These are phyloP conservation scores for Deroplatys truncata DNA, from an alignment of 2,888 invertebrate species.

Conservation along the genomic window DNA sequence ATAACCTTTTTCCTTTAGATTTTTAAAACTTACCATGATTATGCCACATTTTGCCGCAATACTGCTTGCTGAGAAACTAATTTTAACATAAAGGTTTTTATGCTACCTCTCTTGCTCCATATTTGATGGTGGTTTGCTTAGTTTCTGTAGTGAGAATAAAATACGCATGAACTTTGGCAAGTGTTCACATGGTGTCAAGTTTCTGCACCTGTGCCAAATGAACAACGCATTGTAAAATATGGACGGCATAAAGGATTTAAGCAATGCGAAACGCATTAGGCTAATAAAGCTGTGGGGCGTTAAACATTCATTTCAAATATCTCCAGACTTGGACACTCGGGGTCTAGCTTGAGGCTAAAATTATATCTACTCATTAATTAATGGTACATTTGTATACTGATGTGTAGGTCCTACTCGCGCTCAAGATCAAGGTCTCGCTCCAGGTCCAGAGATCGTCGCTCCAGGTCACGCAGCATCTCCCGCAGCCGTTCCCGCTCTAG, in stretches of 20 bases:
- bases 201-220: too few species aligned
- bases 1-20: too few species aligned
- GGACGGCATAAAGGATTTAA: background rate
- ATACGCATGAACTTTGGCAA: too few species aligned
- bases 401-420: slow-evolving; percentile 36
- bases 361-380: background rate
- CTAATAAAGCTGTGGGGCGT: background rate
- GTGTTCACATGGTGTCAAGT: too few species aligned
- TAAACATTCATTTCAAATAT: background rate
- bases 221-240: background rate
- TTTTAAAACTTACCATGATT: too few species aligned
- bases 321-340: background rate
- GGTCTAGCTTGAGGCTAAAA: background rate
- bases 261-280: too few species aligned
- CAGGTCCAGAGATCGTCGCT: slow-evolving; percentile 41
- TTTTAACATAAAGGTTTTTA: too few species aligned
- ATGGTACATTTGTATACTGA: background rate
- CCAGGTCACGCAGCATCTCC: slow-evolving; percentile 37
- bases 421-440: slow-evolving; percentile 44
- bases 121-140: too few species aligned
- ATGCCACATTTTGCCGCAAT: too few species aligned
- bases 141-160: too few species aligned
- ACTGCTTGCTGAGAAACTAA: too few species aligned
- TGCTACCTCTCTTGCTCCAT: too few species aligned
- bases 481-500: slow-evolving; percentile 33